Evolutionary conservation across 2,113 vertebrate genomes (phyloP), one percentile per base, ranked within the genome.

Genomic region (Xiphophorus couchianus): DNA sequence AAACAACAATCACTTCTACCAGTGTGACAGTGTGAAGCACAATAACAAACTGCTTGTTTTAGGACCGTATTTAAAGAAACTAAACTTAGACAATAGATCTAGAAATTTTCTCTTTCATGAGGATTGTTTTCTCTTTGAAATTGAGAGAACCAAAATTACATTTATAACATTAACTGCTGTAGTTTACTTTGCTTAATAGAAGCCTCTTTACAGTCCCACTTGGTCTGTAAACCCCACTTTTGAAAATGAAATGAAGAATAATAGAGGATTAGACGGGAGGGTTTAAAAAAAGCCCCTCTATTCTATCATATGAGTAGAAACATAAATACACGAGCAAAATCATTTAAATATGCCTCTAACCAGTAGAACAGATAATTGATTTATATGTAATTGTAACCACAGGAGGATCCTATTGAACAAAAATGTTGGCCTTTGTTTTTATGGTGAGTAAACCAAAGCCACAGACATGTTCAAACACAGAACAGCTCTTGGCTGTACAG

Each of bases 331-430:
- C 64, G 75, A 77, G 82, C 9, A 88, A 86, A 89, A 83, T 79
- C 90, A 77, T 89, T 84, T 89, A 84, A 90, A 89, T 84, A 88
- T 86, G 78, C 83, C 82, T 85, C 79, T 73, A 82, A 90, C 88
- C 78, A 86, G 89, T 39, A 81, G 90, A 90, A 86, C 78, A 82
- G 81, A 91, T 91, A 93, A 94, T 93, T 94, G 92, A 93, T 94
- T 92, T 92, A 82, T 81, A 80, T 87, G 78, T 92, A 89, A 91
- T 17, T 14, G 44, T 48, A 48, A 48, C 17, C 44, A 48, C 44
- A 48, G 44, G 44, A 62, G 27, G 15, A 62, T 30, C 14, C 73
- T 68, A 30, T 51, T 69, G 44, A 80, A 81, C 73, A 78, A 63
- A 76, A 81, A 64, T 86, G 77, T 74, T 77, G 78, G 75, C 71